These are phyloP conservation scores for Drosophila mettleri DNA, from an alignment of 2,888 invertebrate genomes.

Conservation along the genomic window DNA sequence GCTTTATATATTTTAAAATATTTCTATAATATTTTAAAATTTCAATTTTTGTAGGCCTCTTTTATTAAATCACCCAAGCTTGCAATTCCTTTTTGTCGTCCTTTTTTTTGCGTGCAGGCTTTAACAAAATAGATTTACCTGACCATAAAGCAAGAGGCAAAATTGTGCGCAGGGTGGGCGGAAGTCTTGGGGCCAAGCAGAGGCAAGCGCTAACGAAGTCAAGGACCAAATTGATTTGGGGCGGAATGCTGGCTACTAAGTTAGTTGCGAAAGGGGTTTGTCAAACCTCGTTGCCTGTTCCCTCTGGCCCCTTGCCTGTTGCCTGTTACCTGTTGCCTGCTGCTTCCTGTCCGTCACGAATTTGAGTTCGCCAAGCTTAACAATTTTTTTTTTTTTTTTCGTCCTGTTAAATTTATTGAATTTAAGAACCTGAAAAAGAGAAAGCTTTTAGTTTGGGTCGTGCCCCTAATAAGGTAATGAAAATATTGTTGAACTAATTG, in stretches of 20 bases:
- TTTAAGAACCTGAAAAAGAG: conserved; percentile 32
- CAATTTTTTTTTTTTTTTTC: conserved; percentile 49
- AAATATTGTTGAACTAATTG: conserved; percentile 48
- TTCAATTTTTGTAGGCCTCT: neutral
- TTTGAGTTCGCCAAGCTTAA: conserved; percentile 49
- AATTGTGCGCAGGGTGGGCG: conserved; percentile 55
- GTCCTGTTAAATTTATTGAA: conserved; percentile 52
- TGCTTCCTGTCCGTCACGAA: conserved; percentile 55
- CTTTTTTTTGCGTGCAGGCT: conserved; percentile 6
- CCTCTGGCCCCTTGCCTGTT: neutral
- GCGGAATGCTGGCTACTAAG: conserved; percentile 7
- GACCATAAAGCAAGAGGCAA: conserved; percentile 49
- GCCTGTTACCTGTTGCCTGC: conserved; percentile 15
- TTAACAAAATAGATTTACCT: conserved; percentile 49
- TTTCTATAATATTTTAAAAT: neutral
- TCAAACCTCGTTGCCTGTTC: conserved; percentile 8
- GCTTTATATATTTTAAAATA: neutral
- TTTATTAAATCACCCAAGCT: neutral
- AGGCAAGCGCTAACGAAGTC: conserved; percentile 68
- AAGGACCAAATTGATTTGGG: conserved; percentile 38
- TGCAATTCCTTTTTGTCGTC: neutral
- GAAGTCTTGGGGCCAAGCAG: conserved; percentile 61
- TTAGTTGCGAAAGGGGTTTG: conserved; percentile 45
- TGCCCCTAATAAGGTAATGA: conserved; percentile 37
- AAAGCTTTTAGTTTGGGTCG: conserved; percentile 64